phyloP scores from a whole-genome alignment of 2,113 vertebrate species.

The Macquaria australasica region DNA sequence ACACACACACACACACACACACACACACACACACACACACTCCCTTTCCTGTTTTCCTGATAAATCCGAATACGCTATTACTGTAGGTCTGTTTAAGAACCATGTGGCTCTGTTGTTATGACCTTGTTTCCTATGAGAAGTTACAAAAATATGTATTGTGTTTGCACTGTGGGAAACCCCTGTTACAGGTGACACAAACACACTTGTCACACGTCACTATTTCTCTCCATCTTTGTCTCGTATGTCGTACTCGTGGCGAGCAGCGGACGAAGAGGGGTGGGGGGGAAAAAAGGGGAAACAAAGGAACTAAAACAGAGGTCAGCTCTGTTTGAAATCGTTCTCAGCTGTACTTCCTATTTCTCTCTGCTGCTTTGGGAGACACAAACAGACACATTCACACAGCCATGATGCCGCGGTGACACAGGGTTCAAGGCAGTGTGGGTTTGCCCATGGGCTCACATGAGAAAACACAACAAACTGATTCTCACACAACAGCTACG shows the following conservation, averaged over 20 bases:
- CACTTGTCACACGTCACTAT: neutral
- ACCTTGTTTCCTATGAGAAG: conserved; percentile 56
- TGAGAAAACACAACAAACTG: conserved; percentile 43
- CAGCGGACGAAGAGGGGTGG: neutral
- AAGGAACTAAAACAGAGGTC: conserved; percentile 67
- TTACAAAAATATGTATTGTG: conserved; percentile 44
- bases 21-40: conserved; percentile 24
- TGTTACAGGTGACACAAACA: conserved; percentile 46
- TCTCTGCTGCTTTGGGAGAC: conserved; percentile 52
- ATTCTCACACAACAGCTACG: conserved; percentile 13
- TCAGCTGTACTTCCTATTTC: conserved; percentile 71
- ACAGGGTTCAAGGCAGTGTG: conserved; percentile 51
- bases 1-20: conserved; percentile 28
- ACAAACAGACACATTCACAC: conserved; percentile 65
- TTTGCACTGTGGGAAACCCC: conserved; percentile 58
- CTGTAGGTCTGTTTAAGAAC: conserved; percentile 19
- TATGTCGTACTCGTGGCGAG: neutral
- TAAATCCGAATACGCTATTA: conserved; percentile 28
- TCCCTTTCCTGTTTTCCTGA: conserved; percentile 68
- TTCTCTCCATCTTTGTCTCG: neutral
- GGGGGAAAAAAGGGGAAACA: conserved; percentile 31
- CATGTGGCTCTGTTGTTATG: conserved; percentile 11
- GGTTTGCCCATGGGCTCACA: conserved; percentile 46
- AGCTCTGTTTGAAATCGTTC: conserved; percentile 64
- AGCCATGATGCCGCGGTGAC: conserved; percentile 47